Base-by-base conservation (phyloP, 2,797 vertebrate species). In the Silurus aristotelis region DNA sequence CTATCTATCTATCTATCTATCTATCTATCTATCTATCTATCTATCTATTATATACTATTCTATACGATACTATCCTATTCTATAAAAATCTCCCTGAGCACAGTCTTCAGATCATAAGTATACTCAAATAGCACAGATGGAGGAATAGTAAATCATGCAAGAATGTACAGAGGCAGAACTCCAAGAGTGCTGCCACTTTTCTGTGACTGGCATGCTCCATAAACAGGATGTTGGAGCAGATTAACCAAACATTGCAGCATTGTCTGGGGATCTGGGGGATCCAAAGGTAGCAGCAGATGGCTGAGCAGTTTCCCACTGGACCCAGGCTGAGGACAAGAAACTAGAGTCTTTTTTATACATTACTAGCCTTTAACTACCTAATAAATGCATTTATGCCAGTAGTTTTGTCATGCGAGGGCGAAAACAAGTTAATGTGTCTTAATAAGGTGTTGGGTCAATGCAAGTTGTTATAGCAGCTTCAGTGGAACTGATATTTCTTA, bases 201-300 rank as follows among this genome's bases (percentile, higher is more conserved):
- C n/a, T 66, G 63, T 66, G n/a, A 25, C 63, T 25, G 63, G n/a
- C 13, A 66, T 66, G 63, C 63, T 27, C 9, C 12, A 25, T 66
- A 66, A 25, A 25, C 63, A 66, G 63, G 63, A 66, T 66, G 27
- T 13, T 66, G n/a, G 63, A 66, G n/a, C 63, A 66, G n/a, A 25
- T 66, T 66, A 66, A 66, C 63, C 63, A 66, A 66, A 66, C n/a
- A 66, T 66, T 66, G n/a, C 63, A 66, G 63, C 25, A 31, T 67
- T 31, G 64, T 31, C 25, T 67, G 64, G 64, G 13, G 64, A 67
- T 67, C 64, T 67, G 13, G 64, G 25, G 25, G 5, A 67, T 67
- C 64, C 64, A 67, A 67, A 67, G 25, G 64, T 67, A 67, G 6
- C 25, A 67, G 64, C 60, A 61, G 60, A 61, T 22, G 60, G 19